A percentile compares a stretch with the other conserved stretches of the same genome.
Conservation (phyloP, 2,113 vertebrate species). For the Macrotus californicus region DNA sequence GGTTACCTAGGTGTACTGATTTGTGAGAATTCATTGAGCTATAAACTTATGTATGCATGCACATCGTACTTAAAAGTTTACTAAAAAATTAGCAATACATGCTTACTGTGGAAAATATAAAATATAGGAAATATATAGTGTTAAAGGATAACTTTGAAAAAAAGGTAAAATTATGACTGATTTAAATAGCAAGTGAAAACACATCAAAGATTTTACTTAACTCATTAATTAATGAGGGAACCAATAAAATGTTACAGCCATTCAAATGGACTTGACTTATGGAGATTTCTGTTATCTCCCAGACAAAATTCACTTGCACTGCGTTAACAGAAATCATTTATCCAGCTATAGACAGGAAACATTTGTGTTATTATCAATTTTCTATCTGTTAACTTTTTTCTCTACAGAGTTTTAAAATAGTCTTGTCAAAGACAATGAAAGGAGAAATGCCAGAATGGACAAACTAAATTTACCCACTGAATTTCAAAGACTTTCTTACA, state of each 20-base stretch:
- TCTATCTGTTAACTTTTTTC: background rate
- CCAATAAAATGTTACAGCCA: background rate
- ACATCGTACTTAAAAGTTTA: background rate
- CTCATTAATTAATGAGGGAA: slow-evolving; percentile 11
- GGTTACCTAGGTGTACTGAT: background rate
- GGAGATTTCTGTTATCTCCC: slow-evolving; percentile 13
- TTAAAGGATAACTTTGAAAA: slow-evolving; percentile 18
- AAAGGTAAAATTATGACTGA: background rate
- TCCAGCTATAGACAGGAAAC: background rate
- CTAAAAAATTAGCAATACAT: background rate
- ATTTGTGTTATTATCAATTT: background rate
- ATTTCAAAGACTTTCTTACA: slow-evolving; percentile 4
- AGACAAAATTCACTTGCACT: slow-evolving; percentile 35
- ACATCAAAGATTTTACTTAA: slow-evolving; percentile 16
- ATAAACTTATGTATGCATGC: background rate
- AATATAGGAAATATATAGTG: background rate
- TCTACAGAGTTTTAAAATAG: background rate
- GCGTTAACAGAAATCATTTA: background rate
- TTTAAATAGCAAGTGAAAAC: background rate
- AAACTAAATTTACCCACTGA: background rate
- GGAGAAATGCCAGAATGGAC: background rate
- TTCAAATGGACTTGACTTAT: slow-evolving; percentile 27
- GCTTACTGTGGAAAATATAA: background rate
- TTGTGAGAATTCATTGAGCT: background rate
- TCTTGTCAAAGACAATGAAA: background rate